Base-by-base conservation (phyloP, 2,797 vertebrate genomes). In the Bovichtus variegatus region DNA sequence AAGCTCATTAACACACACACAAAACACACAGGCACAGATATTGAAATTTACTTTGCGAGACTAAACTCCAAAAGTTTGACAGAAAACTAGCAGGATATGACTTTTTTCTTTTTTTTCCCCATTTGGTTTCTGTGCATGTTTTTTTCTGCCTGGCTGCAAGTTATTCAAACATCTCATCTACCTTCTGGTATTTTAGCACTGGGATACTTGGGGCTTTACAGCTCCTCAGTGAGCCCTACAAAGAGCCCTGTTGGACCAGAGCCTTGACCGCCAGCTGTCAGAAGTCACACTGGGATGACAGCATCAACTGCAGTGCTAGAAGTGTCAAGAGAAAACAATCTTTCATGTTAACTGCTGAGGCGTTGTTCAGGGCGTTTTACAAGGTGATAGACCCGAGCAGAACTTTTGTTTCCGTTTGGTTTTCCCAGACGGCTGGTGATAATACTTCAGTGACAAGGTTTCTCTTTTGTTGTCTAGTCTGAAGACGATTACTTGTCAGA, bases 261-360 rank as follows among this genome's bases (percentile, higher is more conserved):
- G 76, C 74, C 74, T 63, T 69, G 44, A 66, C 71, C 60, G 36
- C 50, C 83, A 82, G 84, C 85, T 91, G 91, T 80, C 79, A 91
- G 86, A 86, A 81, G 75, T 89, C 87, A 77, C 90, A 87, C 83
- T 27, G 43, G 51, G 82, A 80, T 83, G 88, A 87, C 83, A 83
- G 85, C 86, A 87, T 89, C 79, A 82, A 81, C 75, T 74, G 75
- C 63, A 69, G 75, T 31, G 59, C 80, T 85, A 86, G 58, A 87
- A 88, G 82, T 51, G 76, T 82, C 67, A n/a, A 68, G 54, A 76
- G 81, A 93, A 91, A 93, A 87, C 80, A 87, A 88, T 86, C 86
- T 80, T 87, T 85, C 72, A 85, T 82, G 80, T 90, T 59, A 67
- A 78, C 66, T 51, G 47, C 77, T 3, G 59, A 79, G 63, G 50